Evolutionary conservation across 2,888 invertebrate species (phyloP).

Genomic region (Zygaena filipendulae): DNA sequence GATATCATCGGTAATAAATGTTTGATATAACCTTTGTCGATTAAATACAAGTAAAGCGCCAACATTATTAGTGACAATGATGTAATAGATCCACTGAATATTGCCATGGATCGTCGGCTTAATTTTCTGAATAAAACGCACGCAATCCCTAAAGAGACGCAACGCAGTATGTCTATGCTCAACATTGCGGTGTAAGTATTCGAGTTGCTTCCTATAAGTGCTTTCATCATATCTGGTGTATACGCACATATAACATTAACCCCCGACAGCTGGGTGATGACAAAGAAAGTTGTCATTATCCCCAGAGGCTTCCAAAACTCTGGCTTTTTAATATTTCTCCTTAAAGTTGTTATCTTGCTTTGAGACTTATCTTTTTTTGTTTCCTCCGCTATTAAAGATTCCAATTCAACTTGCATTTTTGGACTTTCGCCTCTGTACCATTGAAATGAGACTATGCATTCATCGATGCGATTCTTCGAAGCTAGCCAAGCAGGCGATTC

Average conservation of each 20-base stretch:
- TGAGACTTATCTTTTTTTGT: slow-evolving; percentile 33
- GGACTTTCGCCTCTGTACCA: slow-evolving; percentile 69
- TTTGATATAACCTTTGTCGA: slow-evolving; percentile 27
- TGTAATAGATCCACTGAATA: slow-evolving; percentile 73
- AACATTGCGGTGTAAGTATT: slow-evolving; percentile 73
- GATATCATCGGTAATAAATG: slow-evolving; percentile 42
- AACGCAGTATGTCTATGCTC: slow-evolving; percentile 71
- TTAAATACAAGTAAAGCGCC: slow-evolving; percentile 53
- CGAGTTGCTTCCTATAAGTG: slow-evolving; percentile 57
- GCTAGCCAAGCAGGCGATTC: slow-evolving; percentile 79
- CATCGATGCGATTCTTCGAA: slow-evolving; percentile 64
- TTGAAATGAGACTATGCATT: slow-evolving; percentile 69
- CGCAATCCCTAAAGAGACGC: slow-evolving; percentile 68
- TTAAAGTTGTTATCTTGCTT: slow-evolving; percentile 39
- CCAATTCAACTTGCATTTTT: slow-evolving; percentile 56
- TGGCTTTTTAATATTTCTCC: slow-evolving; percentile 50
- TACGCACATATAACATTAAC: slow-evolving; percentile 79
- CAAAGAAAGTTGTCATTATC: slow-evolving; percentile 72
- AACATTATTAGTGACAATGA: slow-evolving; percentile 65
- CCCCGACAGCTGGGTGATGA: slow-evolving; percentile 75
- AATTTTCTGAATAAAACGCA: slow-evolving; percentile 70
- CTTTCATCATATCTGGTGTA: slow-evolving; percentile 73
- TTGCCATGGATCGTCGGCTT: slow-evolving; percentile 72
- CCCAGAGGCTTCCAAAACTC: slow-evolving; percentile 71
- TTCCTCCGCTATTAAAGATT: slow-evolving; percentile 52